Evolutionary conservation across 1,140 invertebrate genomes (phyloP).

Genomic region (Lutraria rhynchaena): DNA sequence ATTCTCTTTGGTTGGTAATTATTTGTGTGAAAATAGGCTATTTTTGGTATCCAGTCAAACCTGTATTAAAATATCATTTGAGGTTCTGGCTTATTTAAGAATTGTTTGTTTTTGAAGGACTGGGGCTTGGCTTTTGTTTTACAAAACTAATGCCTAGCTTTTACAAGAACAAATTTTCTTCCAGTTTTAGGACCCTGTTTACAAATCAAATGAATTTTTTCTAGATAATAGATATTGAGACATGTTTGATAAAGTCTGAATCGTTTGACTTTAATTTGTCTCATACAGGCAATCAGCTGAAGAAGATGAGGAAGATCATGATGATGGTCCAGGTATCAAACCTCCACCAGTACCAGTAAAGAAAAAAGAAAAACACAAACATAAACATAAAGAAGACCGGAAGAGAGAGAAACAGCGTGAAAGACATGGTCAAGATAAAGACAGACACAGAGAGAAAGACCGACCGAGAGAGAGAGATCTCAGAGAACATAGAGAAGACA

Average conservation of each 20-base stretch:
- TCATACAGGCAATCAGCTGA: slow-evolving; percentile 19
- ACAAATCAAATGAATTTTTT: not conserved
- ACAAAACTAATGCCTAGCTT: too few species aligned
- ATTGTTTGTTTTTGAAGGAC: too few species aligned
- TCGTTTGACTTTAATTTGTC: too few species aligned
- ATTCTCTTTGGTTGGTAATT: too few species aligned
- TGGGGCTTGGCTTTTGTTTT: too few species aligned
- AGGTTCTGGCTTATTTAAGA: too few species aligned
- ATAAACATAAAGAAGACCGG: slow-evolving; percentile 56
- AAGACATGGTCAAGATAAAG: slow-evolving; percentile 30
- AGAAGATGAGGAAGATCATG: slow-evolving; percentile 41
- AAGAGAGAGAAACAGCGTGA: slow-evolving; percentile 27
- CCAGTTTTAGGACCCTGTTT: not conserved
- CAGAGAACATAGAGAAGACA: slow-evolving; percentile 7
- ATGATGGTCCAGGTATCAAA: slow-evolving; percentile 89
- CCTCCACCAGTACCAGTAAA: slow-evolving; percentile 88
- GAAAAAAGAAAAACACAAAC: slow-evolving; percentile 62
- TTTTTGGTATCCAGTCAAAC: too few species aligned
- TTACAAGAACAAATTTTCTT: not conserved
- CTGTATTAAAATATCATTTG: too few species aligned
- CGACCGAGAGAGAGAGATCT: not conserved
- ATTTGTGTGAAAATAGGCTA: too few species aligned
- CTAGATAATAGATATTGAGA: not conserved
- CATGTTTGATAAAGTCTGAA: not conserved
- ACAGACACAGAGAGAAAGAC: slow-evolving; percentile 32